A percentile compares a stretch with the other conserved stretches of the same genome.
Conservation (phyloP, 2,888 invertebrate genomes). For the Blastobasis adustella region DNA sequence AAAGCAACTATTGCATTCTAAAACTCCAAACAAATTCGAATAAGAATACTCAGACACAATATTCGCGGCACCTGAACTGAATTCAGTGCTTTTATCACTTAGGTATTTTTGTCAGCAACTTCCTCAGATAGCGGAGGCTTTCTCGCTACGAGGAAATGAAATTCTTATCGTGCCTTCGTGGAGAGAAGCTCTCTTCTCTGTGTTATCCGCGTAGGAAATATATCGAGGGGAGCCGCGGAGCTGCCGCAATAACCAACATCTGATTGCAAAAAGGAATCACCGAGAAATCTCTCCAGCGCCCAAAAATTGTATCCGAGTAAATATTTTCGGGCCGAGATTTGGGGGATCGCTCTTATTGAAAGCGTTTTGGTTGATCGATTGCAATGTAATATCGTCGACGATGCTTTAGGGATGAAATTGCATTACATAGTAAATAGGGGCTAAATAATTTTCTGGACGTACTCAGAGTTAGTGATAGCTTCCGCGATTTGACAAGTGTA, state of each 20-base stretch:
- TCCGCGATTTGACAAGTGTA: too few relatives aligned
- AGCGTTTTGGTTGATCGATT: not conserved
- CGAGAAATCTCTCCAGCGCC: constrained; percentile 39
- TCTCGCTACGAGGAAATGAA: constrained; percentile 69
- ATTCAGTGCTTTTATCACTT: constrained; percentile 67
- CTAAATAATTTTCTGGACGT: too few relatives aligned
- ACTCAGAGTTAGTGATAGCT: too few relatives aligned
- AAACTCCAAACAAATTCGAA: constrained; percentile 16
- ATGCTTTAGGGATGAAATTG: too few relatives aligned
- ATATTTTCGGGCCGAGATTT: constrained; percentile 24
- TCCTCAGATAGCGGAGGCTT: constrained; percentile 66
- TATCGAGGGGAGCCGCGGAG: constrained; percentile 41
- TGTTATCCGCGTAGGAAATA: constrained; percentile 68
- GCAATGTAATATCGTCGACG: too few relatives aligned
- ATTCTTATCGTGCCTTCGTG: constrained; percentile 70
- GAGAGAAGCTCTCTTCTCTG: constrained; percentile 64
- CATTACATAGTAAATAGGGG: too few relatives aligned
- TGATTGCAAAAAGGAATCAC: constrained; percentile 60
- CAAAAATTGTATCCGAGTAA: constrained; percentile 38
- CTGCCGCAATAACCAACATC: constrained; percentile 53
- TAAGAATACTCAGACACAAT: constrained; percentile 31
- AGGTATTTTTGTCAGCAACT: constrained; percentile 68
- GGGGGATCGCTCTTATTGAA: constrained; percentile 14
- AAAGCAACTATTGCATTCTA: not conserved
- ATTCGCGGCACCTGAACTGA: constrained; percentile 47